Evolutionary conservation across 2,797 vertebrate species (phyloP), one percentile per base, ranked within the genome.

Genomic region (Aselliscus stoliczkanus): DNA sequence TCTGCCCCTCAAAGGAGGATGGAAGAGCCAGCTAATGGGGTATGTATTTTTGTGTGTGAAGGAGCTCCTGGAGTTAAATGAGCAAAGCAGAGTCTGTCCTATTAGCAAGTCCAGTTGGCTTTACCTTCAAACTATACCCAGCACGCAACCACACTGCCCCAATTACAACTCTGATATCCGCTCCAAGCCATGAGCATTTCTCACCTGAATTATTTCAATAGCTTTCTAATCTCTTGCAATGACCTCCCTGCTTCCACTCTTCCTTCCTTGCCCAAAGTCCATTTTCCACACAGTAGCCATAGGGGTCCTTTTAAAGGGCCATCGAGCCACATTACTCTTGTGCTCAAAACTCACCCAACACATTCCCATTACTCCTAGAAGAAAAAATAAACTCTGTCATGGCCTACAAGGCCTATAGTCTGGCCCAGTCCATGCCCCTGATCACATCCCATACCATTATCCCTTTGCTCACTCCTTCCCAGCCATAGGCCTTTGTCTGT

Each of bases 61-160:
- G 42, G 44, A 23, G 23, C 39, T 95, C 44, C 77, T 70, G 12
- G 42, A 75, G 75, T 39, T 72, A 92, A 95, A 58, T 60, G 34
- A 90, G n/a, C 67, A 95, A 70, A 90, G 79, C 37, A 81, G 39
- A 96, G 91, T 65, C 62, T 70, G 52, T 11, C 39, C 69, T 54
- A 25, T 83, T 95, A 67, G 42, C 50, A 90, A 76, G 31, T 34
- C n/a, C 77, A 76, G 1, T 27, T 75, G 65, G 37, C n/a, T 44
- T 31, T 89, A 37, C 70, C 86, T 94, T 90, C 65, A 87, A 50
- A 54, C 84, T 20, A n/a, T 76, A 81, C 23, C 52, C 18, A 84
- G 50, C 79, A 77, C 75, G 54, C 72, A 88, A 70, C 8, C 64
- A 84, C 12, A 47, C 76, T 6, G 64, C 20, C 21, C 60, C 17